These are phyloP conservation scores for Pelagia noctiluca DNA, from an alignment of 30 jellyfish, hydroid and myxozoan species.

Conservation along the genomic window DNA sequence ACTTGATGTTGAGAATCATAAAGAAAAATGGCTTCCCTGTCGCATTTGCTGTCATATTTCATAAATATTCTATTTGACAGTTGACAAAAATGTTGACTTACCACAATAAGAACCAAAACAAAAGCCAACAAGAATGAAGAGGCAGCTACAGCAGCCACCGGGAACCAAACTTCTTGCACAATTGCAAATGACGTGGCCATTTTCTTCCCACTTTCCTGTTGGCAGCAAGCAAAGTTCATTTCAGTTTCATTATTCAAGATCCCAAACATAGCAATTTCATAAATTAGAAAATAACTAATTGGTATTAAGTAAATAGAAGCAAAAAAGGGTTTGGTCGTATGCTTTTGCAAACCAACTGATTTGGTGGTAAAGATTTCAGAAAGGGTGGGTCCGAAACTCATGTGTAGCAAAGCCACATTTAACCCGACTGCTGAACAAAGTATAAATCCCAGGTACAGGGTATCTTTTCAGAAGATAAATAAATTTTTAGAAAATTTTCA, in stretches of 20 bases:
- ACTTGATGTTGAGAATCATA: no score
- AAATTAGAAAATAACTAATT: neutral
- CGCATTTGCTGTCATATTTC: no score
- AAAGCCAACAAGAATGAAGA: slow-evolving; percentile 67
- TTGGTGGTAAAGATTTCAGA: neutral
- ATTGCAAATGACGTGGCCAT: slow-evolving; percentile 41
- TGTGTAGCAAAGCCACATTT: no score
- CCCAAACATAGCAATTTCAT: neutral
- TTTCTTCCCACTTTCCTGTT: slow-evolving; percentile 31
- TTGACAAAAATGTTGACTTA: neutral
- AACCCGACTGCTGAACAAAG: no score
- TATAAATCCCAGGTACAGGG: no score
- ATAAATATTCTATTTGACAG: no score
- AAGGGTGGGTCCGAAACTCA: no score
- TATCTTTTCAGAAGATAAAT: neutral
- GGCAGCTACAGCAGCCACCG: slow-evolving; percentile 77
- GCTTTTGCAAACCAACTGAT: neutral
- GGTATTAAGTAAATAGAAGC: neutral
- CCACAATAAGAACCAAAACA: slow-evolving; percentile 50
- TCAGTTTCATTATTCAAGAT: neutral
- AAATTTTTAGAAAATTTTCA: neutral
- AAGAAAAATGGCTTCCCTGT: no score
- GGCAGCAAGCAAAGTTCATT: neutral
- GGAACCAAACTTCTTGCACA: slow-evolving; percentile 81
- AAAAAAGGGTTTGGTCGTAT: neutral